Evolutionary conservation across 2,797 vertebrate species (phyloP), one percentile per base, ranked within the genome.

Genomic region (Crypturellus tataupa): DNA sequence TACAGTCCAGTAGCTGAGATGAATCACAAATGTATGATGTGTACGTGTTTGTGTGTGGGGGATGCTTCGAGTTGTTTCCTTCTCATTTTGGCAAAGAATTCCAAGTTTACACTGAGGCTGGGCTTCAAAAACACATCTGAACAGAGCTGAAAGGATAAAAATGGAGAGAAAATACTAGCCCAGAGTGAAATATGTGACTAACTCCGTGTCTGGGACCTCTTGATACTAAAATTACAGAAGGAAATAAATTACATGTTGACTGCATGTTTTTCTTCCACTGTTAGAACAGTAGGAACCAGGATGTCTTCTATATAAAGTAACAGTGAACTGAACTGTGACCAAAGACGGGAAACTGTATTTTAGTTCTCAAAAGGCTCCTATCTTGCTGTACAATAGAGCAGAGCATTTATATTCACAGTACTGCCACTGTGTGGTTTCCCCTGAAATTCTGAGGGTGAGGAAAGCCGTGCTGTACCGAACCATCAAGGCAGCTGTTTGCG

Each of bases 371-470:
- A 67, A 87, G 75, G 10, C 23, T 51, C 29, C 33, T 69, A 35
- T 37, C 56, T 60, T 46, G 23, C 78, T 62, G 49, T 76, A 89
- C 80, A 87, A 69, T 56, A 44, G 60, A 86, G 4, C 21, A 13
- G 4, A 51, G 76, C 55, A 33, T 90, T 94, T 94, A 49, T 33
- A 17, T 94, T 96, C 87, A 47, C 95, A 96, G 95, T 80, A 96
- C 94, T 97, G 95, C 95, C 93, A 89, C 95, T 91, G 87, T 95
- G 91, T 96, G 95, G 95, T 16, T 95, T 96, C 35, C 83, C 55
- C 71, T 94, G 93, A 89, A 96, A 94, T 72, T 58, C 83, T 72
- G 85, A 84, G 76, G 94, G 89, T 83, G 3, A 87, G 64, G 60
- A 72, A 84, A 90, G 18, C 59, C 21, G 4, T 65, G 37, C 58